Percentiles rank a stretch among this genome's conserved stretches.
Conservation (phyloP, 1,140 invertebrate genomes). For the Magallana angulata region DNA sequence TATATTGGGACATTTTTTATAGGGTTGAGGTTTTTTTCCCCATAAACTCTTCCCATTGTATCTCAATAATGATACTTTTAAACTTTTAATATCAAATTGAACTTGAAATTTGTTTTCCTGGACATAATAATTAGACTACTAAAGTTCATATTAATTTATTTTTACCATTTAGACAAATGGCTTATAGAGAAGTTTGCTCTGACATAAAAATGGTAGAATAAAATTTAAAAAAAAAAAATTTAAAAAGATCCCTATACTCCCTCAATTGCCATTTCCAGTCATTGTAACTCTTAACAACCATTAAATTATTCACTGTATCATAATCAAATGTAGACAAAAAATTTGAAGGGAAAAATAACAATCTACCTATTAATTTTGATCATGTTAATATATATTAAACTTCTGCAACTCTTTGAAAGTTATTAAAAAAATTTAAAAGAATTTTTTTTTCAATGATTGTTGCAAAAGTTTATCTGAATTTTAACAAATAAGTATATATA, state of each 20-base stretch:
- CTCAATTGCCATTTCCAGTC: constrained; percentile 6
- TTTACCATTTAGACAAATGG: no score
- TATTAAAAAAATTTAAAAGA: background rate
- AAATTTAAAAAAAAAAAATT: background rate
- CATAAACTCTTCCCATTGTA: no score
- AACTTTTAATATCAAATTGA: no score
- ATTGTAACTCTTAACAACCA: background rate
- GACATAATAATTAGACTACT: no score
- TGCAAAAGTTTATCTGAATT: constrained; percentile 5
- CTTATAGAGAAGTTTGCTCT: no score
- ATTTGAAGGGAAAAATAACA: background rate
- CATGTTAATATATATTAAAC: constrained; percentile 14
- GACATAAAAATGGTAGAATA: background rate
- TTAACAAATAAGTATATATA: background rate
- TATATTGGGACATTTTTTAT: no score
- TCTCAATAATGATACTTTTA: no score
- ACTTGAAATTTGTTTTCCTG: no score
- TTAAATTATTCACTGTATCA: background rate
- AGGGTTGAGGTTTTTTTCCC: no score
- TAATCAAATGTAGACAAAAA: background rate
- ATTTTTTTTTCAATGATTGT: background rate
- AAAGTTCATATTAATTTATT: no score
- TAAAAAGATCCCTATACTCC: background rate
- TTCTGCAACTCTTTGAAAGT: background rate
- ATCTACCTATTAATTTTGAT: constrained; percentile 11